Conservation (phyloP, 2,113 vertebrate species). For the Heterotis niloticus region DNA sequence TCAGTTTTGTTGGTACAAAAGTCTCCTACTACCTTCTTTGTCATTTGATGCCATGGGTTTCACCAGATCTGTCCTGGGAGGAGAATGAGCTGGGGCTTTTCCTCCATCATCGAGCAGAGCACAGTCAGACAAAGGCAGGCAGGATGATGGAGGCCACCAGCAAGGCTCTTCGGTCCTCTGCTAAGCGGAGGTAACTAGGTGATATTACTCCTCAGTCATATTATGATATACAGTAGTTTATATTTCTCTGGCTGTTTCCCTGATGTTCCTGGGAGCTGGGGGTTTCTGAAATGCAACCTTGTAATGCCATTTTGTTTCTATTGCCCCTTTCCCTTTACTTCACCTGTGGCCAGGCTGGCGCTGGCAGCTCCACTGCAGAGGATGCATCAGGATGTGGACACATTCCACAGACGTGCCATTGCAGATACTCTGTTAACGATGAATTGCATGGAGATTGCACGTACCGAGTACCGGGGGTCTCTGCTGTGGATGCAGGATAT, state of each 20-base stretch:
- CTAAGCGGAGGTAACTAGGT: constrained; percentile 69
- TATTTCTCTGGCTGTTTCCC: not conserved
- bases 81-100: constrained; percentile 79
- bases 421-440: constrained; percentile 73
- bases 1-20: not conserved
- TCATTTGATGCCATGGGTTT: constrained; percentile 33
- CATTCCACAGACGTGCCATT: constrained; percentile 71
- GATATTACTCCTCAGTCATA: not conserved
- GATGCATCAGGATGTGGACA: constrained; percentile 75
- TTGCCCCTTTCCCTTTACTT: not conserved
- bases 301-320: too few relatives aligned
- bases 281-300: not conserved
- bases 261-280: not conserved
- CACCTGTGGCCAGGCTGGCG: constrained; percentile 54
- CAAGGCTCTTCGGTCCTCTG: constrained; percentile 71
- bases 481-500: constrained; percentile 78
- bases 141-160: constrained; percentile 78
- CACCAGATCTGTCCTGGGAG: constrained; percentile 67
- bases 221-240: not conserved
- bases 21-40: not conserved
- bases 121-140: constrained; percentile 67
- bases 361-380: constrained; percentile 69
- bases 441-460: constrained; percentile 70
- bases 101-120: constrained; percentile 70
- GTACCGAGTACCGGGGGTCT: constrained; percentile 72